These are phyloP conservation scores for Clarias macrocephalus DNA, from an alignment of 2,113 vertebrate species.

Conservation along the genomic window DNA sequence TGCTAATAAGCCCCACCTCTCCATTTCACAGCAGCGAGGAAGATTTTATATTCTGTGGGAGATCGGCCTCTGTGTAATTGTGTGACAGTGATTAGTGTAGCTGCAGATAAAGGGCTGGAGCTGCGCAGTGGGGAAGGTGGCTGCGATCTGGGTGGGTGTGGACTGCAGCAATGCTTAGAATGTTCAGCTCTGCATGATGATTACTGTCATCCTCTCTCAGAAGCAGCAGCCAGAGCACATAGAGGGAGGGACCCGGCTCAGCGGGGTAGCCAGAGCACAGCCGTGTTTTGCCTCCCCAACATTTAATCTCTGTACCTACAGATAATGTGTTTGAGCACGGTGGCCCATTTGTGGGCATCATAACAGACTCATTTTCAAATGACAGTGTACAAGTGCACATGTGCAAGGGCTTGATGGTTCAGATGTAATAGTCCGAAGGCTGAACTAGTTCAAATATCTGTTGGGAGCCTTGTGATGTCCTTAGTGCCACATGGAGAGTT, in stretches of 20 bases:
- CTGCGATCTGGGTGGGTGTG: slow-evolving; percentile 29
- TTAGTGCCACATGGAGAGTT: slow-evolving; percentile 17
- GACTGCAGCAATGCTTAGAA: slow-evolving; percentile 42
- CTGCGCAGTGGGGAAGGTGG: slow-evolving; percentile 34
- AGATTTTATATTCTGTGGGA: slow-evolving; percentile 4
- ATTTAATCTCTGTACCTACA: slow-evolving; percentile 46
- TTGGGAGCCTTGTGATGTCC: slow-evolving; percentile 2
- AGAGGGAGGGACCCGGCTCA: slow-evolving; percentile 43
- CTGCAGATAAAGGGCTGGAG: slow-evolving; percentile 34
- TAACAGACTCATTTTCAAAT: slow-evolving; percentile 17
- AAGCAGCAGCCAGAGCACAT: slow-evolving; percentile 47
- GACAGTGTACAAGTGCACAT: not conserved
- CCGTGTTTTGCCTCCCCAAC: slow-evolving; percentile 24
- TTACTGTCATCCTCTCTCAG: slow-evolving; percentile 50
- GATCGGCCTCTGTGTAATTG: not conserved
- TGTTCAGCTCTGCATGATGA: slow-evolving; percentile 40
- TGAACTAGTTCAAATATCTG: slow-evolving; percentile 38
- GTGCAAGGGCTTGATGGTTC: slow-evolving; percentile 5
- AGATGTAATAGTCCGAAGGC: slow-evolving; percentile 23
- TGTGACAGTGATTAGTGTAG: slow-evolving; percentile 37
- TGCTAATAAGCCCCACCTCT: not conserved
- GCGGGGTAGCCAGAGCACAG: slow-evolving; percentile 24
- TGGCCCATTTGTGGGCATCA: slow-evolving; percentile 12
- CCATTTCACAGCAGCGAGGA: not conserved
- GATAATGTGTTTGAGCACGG: slow-evolving; percentile 27